phyloP scores from a whole-genome alignment of 2,797 vertebrate species.

The Myotis vivesi region DNA sequence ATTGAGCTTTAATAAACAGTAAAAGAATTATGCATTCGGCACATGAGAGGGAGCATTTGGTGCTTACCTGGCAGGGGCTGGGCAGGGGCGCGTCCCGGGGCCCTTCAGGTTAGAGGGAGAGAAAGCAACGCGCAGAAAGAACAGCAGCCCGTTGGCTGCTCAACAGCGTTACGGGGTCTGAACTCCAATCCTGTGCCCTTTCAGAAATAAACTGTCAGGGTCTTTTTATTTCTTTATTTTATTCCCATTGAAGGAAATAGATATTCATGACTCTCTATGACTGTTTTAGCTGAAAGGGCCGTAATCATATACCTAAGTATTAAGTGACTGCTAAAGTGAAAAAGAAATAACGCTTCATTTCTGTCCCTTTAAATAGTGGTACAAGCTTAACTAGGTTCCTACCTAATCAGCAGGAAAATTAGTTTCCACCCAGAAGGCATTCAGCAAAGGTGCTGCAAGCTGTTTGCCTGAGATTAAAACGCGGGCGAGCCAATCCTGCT shows the following conservation, averaged over 20 bases:
- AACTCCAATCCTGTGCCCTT: not conserved
- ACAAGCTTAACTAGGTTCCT: conserved; percentile 57
- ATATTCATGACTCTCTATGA: not conserved
- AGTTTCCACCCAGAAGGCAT: conserved; percentile 49
- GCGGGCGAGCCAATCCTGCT: conserved; percentile 28
- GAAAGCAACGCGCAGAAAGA: not conserved
- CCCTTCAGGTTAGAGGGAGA: not conserved
- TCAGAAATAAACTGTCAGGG: not conserved
- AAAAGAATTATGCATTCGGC: not conserved
- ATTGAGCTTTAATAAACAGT: not conserved
- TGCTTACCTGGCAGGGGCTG: not conserved
- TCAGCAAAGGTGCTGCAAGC: conserved; percentile 49
- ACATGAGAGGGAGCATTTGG: not conserved
- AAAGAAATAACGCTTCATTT: not conserved
- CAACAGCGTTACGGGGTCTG: no score
- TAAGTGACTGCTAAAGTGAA: conserved; percentile 5
- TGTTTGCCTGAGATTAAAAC: conserved; percentile 73
- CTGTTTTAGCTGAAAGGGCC: not conserved
- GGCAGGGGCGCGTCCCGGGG: not conserved
- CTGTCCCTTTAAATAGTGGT: conserved; percentile 55
- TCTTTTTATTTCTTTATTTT: not conserved
- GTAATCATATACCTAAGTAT: not conserved
- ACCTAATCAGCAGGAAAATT: conserved; percentile 75
- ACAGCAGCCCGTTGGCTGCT: not conserved
- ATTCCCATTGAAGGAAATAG: not conserved